A percentile compares a stretch with the other conserved stretches of the same genome.
phyloP scores from a whole-genome alignment of 2,113 vertebrate species.

The Vulpes lagopus region DNA sequence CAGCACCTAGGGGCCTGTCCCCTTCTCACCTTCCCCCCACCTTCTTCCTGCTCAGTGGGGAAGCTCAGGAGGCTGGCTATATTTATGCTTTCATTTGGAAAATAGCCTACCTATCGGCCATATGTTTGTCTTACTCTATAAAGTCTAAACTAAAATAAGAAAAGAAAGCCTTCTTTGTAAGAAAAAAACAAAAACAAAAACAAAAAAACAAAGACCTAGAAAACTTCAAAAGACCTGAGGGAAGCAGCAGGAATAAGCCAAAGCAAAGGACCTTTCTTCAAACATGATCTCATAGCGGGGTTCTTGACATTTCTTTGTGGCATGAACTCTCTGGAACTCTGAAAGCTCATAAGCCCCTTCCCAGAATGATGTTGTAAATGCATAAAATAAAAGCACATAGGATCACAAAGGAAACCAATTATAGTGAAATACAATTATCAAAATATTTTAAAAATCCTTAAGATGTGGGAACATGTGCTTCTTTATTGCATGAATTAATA shows the following conservation, averaged over 20 bases:
- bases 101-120: background rate
- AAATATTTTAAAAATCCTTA: background rate
- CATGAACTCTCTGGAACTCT: background rate
- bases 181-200: slow-evolving; percentile 28
- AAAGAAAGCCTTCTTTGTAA: background rate
- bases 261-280: background rate
- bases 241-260: background rate
- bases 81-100: background rate
- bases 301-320: background rate
- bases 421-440: slow-evolving; percentile 21
- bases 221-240: background rate
- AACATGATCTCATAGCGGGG: background rate
- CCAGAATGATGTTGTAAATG: background rate
- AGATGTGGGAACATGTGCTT: background rate
- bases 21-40: background rate
- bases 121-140: background rate
- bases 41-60: background rate
- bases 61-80: background rate
- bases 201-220: background rate
- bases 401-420: background rate
- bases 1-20: background rate
- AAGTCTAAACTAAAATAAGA: background rate
- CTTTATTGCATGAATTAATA: background rate
- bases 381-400: background rate
- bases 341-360: background rate